Evolutionary conservation across 2,888 invertebrate species (phyloP), one percentile per base, ranked within the genome.

Genomic region (Drosophila peninsularis): DNA sequence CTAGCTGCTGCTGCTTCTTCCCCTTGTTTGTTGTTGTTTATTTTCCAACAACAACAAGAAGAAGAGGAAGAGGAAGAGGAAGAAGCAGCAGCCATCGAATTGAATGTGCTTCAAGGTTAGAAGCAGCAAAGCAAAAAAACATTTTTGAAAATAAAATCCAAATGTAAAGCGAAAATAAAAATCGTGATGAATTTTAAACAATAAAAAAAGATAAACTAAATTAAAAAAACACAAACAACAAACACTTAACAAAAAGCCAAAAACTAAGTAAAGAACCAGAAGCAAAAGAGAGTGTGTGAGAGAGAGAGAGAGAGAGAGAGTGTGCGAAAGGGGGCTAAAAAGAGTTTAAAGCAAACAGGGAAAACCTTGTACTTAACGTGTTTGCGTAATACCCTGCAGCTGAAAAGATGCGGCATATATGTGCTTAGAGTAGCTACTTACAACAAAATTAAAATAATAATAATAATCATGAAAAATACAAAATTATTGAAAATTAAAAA

Each of bases 21-120:
- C 50, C 57, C 56, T 52, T 71, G 69, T 54, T 52, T 70, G 64
- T 71, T 74, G 75, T 37, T 77, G 68, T 55, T 78, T 61, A 63
- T 75, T 78, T 76, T 62, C 49, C 67, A 76, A 76, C 76, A 75
- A 27, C 21, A 21, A 50, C 65, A 62, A 58, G 58, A 55, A 21
- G 4, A 34, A 50, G 21, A 19, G 7, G 24, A 24, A 24, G 24
- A 24, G 4, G 3, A 24, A 24, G 52, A 21, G 14, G 36, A 52
- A 52, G 32, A 52, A 52, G 32, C 11, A 47, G 30, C 47, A 47
- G 30, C 52, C 67, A 61, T 65, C 75, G 69, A 82, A 81, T 84
- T 73, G 71, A 87, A 85, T 85, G 85, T 84, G 85, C 89, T 71
- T 88, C 86, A 86, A 86, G 86, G 86, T 86, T 86, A 80, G 74